These are phyloP conservation scores for Coendou prehensilis DNA, from an alignment of 2,797 vertebrate genomes.

Conservation along the genomic window DNA sequence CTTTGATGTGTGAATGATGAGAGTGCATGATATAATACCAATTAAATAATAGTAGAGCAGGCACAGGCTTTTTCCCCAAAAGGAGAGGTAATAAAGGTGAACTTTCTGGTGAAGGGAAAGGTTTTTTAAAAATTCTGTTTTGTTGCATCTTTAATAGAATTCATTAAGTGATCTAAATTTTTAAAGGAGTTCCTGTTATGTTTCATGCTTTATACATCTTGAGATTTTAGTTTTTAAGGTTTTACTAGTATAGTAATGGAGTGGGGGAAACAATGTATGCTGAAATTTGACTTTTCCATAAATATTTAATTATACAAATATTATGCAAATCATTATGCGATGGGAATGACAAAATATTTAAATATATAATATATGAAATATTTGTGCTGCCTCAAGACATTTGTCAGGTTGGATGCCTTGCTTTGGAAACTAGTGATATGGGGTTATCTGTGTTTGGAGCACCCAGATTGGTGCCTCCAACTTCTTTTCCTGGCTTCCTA, in stretches of 20 bases:
- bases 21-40: constrained; percentile 90
- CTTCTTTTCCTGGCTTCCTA: constrained; percentile 79
- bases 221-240: constrained; percentile 53
- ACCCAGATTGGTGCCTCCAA: constrained; percentile 43
- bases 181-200: neutral
- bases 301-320: constrained; percentile 22
- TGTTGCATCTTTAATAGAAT: constrained; percentile 4
- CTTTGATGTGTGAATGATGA: constrained; percentile 98
- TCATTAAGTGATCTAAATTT: constrained; percentile 28
- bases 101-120: constrained; percentile 67
- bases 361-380: constrained; percentile 41
- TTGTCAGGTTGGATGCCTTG: constrained; percentile 86
- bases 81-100: constrained; percentile 18
- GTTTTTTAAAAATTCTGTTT: constrained; percentile 71
- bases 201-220: neutral
- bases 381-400: constrained; percentile 83
- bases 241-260: neutral
- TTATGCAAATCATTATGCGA: constrained; percentile 8
- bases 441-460: constrained; percentile 78
- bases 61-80: constrained; percentile 84
- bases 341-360: constrained; percentile 18
- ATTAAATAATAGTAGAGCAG: constrained; percentile 86
- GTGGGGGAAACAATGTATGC: constrained; percentile 51
- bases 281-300: constrained; percentile 24
- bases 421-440: constrained; percentile 81